Evolutionary conservation across 2,888 invertebrate species (phyloP), one percentile per base, ranked within the genome.

Genomic region (Lordiphosa andalusiaca): DNA sequence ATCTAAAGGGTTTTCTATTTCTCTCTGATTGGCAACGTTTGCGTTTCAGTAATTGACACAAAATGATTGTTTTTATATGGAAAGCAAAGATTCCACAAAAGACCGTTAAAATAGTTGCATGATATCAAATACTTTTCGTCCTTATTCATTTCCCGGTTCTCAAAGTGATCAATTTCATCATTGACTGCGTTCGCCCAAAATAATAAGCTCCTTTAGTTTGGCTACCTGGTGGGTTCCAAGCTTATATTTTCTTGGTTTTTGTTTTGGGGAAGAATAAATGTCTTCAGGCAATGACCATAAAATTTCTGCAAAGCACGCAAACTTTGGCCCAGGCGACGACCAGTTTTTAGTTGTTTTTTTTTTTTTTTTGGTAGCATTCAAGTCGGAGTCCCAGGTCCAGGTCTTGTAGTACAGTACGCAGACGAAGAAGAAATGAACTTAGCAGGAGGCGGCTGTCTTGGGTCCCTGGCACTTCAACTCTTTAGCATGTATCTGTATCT

Each of bases 261-360:
- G 16, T 60, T 62, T 76, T 38, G 53, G 36, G 56, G 54, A 47
- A 50, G 40, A 19, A 40, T 49, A 39, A 49, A 40, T 30, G 25
- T 38, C 40, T 44, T 38, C 51, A 66, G 36, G 51, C 60, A 53
- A 53, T 61, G 55, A 58, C 60, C 80, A 64, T 64, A 56, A 73
- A 77, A 40, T 56, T 77, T 74, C 51, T 63, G 82, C 84, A 73
- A 71, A 67, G 74, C 77, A 78, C 84, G 81, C 77, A 78, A 78
- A 78, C 84, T 84, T 78, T 78, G 84, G 77, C 84, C 69, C 65
- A 53, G 65, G 35, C 65, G 51, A 66, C 67, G 76, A 81, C 84
- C 82, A 73, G 84, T 77, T 77, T 71, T 71, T 61, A 53, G 52
- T 56, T 59, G 61, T 58, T 42, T 38, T 44, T 51, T 36, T 12